A percentile compares a stretch with the other conserved stretches of the same genome.
Conservation (phyloP, 2,113 vertebrate genomes). For the Agapornis roseicollis region DNA sequence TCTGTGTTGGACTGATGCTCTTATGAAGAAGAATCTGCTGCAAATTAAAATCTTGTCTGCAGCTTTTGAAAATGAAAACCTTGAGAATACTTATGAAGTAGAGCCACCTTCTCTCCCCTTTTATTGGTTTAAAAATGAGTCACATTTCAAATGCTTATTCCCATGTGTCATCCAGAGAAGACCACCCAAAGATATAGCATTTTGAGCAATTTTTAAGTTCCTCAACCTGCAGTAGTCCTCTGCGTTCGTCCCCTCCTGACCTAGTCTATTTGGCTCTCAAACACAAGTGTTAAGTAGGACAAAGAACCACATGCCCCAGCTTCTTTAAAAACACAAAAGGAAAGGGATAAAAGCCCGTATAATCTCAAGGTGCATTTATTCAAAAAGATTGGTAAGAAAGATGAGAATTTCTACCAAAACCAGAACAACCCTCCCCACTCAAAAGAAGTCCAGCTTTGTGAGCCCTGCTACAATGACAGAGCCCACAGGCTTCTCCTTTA, state of each 20-base stretch:
- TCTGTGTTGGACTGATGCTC: background rate
- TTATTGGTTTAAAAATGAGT: constrained; percentile 24
- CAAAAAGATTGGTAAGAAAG: background rate
- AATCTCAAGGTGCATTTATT: constrained; percentile 12
- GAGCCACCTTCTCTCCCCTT: background rate
- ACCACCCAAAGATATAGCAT: constrained; percentile 25
- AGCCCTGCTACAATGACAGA: background rate
- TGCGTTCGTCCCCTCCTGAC: background rate
- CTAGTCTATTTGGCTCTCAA: background rate
- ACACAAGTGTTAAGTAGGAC: background rate
- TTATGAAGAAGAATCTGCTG: constrained; percentile 19
- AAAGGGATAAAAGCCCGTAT: background rate
- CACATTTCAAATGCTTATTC: constrained; percentile 8
- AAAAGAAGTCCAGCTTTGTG: background rate
- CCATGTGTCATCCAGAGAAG: constrained; percentile 12
- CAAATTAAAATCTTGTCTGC: constrained; percentile 31
- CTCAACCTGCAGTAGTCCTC: background rate
- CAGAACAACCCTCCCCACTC: background rate
- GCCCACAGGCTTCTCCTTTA: background rate
- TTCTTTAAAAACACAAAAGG: constrained; percentile 9
- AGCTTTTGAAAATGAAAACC: constrained; percentile 28
- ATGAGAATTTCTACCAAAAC: background rate
- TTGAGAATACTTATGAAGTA: background rate
- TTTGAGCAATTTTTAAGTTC: background rate
- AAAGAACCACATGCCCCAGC: background rate